These are phyloP conservation scores for Passerina amoena DNA, from an alignment of 2,113 vertebrate genomes.

Conservation along the genomic window DNA sequence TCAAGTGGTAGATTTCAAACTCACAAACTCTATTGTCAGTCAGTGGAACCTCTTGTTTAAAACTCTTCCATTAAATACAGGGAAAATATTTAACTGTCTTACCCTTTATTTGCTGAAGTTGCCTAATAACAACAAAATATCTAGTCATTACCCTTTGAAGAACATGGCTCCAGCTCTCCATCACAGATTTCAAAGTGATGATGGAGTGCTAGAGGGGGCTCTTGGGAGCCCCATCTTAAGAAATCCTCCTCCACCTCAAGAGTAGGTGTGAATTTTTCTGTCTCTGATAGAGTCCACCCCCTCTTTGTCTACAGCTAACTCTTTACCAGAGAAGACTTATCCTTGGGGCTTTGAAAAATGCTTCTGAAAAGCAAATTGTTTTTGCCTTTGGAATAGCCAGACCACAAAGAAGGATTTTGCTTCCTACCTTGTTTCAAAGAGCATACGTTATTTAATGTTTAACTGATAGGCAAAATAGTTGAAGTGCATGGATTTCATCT, in stretches of 20 bases:
- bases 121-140: not conserved
- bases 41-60: not conserved
- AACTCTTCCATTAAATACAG: not conserved
- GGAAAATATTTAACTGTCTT: not conserved
- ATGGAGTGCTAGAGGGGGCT: constrained; percentile 42
- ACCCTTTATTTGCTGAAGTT: not conserved
- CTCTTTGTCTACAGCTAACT: constrained; percentile 33
- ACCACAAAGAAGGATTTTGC: not conserved
- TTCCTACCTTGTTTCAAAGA: constrained; percentile 15
- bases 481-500: not conserved
- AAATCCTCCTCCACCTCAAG: constrained; percentile 54
- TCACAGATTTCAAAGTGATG: constrained; percentile 47
- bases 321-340: not conserved
- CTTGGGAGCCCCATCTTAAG: constrained; percentile 15
- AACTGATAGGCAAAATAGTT: not conserved
- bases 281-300: constrained; percentile 41
- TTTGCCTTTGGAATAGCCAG: not conserved
- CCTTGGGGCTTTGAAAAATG: constrained; percentile 7
- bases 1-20: not conserved
- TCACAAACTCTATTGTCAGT: not conserved
- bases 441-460: not conserved
- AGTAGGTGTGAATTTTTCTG: constrained; percentile 26
- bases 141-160: constrained; percentile 32
- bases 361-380: not conserved
- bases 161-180: constrained; percentile 9